Conservation (phyloP, 2,113 vertebrate genomes). For the Tachycineta bicolor region DNA sequence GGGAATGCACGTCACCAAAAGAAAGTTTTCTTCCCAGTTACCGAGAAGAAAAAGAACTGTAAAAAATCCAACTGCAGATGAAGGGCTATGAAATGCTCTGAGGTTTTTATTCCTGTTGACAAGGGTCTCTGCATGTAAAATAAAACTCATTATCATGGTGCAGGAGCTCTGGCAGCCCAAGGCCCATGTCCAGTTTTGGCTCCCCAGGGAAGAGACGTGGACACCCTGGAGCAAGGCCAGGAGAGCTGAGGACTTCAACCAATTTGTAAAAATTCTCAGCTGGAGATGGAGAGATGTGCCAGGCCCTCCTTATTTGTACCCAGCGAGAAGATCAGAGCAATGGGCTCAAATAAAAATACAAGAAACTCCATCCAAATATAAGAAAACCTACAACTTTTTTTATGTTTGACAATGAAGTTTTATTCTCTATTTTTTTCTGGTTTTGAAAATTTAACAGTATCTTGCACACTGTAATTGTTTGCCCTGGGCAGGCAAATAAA, state of each 20-base stretch:
- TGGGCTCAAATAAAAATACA: background rate
- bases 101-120: too few relatives aligned
- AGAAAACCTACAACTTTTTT: accelerated
- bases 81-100: background rate
- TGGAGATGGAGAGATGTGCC: background rate
- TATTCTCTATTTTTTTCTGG: background rate
- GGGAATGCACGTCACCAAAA: background rate
- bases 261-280: accelerated
- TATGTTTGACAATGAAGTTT: background rate
- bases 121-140: accelerated
- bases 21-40: accelerated
- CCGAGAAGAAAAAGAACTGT: background rate
- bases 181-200: background rate
- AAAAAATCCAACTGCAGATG: background rate
- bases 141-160: background rate
- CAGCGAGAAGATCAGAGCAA: background rate
- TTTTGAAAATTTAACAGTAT: background rate
- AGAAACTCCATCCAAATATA: background rate
- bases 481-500: background rate
- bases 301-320: background rate
- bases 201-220: background rate
- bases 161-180: background rate
- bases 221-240: background rate
- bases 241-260: background rate
- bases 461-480: background rate